Evolutionary conservation across 2,797 vertebrate genomes (phyloP).

Genomic region (Mus caroli): DNA sequence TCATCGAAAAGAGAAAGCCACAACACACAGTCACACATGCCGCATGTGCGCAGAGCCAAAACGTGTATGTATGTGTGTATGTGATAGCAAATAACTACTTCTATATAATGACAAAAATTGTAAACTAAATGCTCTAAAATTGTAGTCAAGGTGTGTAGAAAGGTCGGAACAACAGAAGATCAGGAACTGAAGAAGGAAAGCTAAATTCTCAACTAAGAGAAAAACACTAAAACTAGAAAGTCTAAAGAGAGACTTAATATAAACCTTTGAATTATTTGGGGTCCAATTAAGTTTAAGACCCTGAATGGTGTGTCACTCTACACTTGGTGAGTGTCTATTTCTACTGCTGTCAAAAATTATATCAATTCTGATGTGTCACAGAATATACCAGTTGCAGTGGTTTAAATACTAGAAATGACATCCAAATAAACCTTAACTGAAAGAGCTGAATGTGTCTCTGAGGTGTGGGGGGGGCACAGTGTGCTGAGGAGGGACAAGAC

Average conservation of each 20-base stretch:
- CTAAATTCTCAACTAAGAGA: not conserved
- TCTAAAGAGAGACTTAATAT: not conserved
- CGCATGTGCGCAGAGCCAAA: no score
- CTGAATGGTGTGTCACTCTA: not conserved
- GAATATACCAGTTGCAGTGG: not conserved
- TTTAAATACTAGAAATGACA: not conserved
- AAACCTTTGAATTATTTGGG: not conserved
- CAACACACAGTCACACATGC: no score
- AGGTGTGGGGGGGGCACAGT: not conserved
- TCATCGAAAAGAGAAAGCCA: not conserved
- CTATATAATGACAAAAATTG: not conserved
- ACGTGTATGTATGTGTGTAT: no score
- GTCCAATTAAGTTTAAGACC: not conserved
- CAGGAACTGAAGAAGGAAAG: not conserved
- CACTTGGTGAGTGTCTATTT: not conserved
- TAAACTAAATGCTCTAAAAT: not conserved
- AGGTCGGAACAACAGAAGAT: not conserved
- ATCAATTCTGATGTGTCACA: not conserved
- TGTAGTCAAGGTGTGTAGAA: not conserved
- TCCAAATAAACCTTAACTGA: not conserved
- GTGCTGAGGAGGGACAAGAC: not conserved
- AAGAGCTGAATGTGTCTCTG: not conserved
- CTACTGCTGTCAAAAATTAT: not conserved
- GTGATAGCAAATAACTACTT: not conserved
- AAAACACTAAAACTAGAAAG: not conserved